Conservation (phyloP, 2,113 vertebrate species). For the Pseudonaja textilis region DNA sequence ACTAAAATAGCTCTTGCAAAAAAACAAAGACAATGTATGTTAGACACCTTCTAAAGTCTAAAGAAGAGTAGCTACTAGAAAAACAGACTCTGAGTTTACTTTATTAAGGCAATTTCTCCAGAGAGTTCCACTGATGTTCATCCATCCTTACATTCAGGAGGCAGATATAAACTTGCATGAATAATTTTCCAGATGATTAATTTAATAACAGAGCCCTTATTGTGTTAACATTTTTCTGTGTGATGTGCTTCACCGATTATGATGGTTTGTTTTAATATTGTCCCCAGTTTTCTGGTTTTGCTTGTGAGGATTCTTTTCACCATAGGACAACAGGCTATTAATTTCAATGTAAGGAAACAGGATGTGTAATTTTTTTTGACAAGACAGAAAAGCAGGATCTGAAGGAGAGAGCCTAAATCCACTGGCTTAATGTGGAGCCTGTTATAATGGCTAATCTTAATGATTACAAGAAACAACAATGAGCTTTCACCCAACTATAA, state of each 20-base stretch:
- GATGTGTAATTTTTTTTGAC: background rate
- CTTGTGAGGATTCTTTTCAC: background rate
- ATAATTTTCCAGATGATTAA: background rate
- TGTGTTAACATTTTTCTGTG: background rate
- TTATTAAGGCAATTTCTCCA: background rate
- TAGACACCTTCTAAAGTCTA: background rate
- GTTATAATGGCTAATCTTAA: slow-evolving; percentile 48
- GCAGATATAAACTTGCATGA: background rate
- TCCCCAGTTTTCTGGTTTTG: background rate
- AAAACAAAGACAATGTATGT: background rate
- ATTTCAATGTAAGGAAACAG: background rate
- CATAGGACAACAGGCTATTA: background rate
- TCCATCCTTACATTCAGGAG: background rate
- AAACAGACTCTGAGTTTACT: background rate
- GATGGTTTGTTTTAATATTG: background rate
- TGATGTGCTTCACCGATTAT: background rate
- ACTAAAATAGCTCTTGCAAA: background rate
- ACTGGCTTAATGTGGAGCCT: slow-evolving; percentile 30
- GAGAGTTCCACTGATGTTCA: background rate
- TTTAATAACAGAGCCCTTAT: background rate
- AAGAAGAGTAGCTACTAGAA: background rate
- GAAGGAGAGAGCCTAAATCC: background rate
- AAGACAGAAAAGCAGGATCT: background rate
- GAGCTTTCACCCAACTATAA: background rate
- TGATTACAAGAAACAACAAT: slow-evolving; percentile 42